A percentile compares a stretch with the other conserved stretches of the same genome.
Conservation (phyloP, 2,888 invertebrate species). For the Strigamia transsilvanica region DNA sequence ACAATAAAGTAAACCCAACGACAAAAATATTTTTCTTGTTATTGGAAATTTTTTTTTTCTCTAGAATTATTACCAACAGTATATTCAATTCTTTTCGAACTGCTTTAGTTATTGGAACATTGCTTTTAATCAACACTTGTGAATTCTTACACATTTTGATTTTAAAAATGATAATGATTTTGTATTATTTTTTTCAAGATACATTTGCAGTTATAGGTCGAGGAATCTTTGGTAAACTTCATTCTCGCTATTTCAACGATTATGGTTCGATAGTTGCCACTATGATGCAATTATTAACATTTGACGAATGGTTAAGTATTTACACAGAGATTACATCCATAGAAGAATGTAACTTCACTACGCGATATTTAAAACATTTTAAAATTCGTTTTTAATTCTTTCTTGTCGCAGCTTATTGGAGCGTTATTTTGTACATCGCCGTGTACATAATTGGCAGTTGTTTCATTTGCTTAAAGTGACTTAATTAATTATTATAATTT, state of each 20-base stretch:
- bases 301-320: slow-evolving; percentile 8
- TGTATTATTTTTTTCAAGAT: background rate
- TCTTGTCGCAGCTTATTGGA: slow-evolving; percentile 1
- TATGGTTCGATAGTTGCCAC: slow-evolving; percentile 12
- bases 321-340: background rate
- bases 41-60: background rate
- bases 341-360: background rate
- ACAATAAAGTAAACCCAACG: background rate
- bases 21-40: background rate
- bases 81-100: slow-evolving; percentile 26
- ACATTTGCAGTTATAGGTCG: slow-evolving; percentile 40
- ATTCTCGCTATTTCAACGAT: background rate
- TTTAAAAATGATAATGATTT: background rate
- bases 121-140: slow-evolving; percentile 25
- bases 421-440: slow-evolving; percentile 10
- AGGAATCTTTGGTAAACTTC: slow-evolving; percentile 1
- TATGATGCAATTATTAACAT: slow-evolving; percentile 39
- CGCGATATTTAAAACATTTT: background rate
- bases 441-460: slow-evolving; percentile 18
- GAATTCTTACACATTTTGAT: background rate
- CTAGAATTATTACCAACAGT: slow-evolving; percentile 23
- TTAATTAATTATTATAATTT: background rate
- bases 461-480: slow-evolving; percentile 10
- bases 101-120: slow-evolving; percentile 10
- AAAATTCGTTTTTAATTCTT: background rate